phyloP scores from a whole-genome alignment of 1,140 invertebrate genomes.

The Limonius californicus region DNA sequence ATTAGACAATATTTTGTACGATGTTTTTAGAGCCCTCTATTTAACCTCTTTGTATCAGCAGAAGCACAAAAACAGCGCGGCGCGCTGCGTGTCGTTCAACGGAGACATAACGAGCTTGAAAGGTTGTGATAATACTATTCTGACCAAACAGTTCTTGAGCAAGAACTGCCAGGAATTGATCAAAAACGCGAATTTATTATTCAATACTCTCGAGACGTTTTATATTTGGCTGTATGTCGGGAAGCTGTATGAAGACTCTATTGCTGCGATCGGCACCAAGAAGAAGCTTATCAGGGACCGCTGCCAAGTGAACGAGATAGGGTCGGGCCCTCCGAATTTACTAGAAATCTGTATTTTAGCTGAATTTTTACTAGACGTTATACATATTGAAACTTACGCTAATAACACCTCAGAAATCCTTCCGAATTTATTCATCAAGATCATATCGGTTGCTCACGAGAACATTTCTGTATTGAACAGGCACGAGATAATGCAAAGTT shows the following conservation, averaged over 20 bases:
- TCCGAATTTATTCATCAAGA: slow-evolving; percentile 66
- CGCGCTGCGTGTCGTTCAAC: slow-evolving; percentile 44
- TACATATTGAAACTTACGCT: slow-evolving; percentile 74
- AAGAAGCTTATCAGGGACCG: slow-evolving; percentile 34
- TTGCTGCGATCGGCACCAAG: slow-evolving; percentile 35
- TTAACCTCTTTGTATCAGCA: slow-evolving; percentile 43
- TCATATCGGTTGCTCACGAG: slow-evolving; percentile 58
- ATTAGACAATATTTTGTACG: slow-evolving; percentile 79
- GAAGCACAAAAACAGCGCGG: slow-evolving; percentile 37
- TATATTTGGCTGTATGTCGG: slow-evolving; percentile 86
- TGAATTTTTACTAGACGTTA: slow-evolving; percentile 74
- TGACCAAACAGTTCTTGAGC: slow-evolving; percentile 40
- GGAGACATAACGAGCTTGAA: slow-evolving; percentile 44
- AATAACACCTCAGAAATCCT: slow-evolving; percentile 79
- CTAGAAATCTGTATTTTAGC: slow-evolving; percentile 68
- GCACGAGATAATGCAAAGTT: slow-evolving; percentile 59
- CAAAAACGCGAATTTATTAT: slow-evolving; percentile 83
- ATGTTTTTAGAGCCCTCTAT: slow-evolving; percentile 70
- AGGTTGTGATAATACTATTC: slow-evolving; percentile 28
- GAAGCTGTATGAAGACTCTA: slow-evolving; percentile 61
- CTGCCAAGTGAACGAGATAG: slow-evolving; percentile 53
- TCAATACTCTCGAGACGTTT: slow-evolving; percentile 78
- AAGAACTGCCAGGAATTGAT: slow-evolving; percentile 57
- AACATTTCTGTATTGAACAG: slow-evolving; percentile 58
- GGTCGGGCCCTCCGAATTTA: slow-evolving; percentile 57